Evolutionary conservation across 2,797 vertebrate genomes (phyloP).

Genomic region (Chrosomus eos): DNA sequence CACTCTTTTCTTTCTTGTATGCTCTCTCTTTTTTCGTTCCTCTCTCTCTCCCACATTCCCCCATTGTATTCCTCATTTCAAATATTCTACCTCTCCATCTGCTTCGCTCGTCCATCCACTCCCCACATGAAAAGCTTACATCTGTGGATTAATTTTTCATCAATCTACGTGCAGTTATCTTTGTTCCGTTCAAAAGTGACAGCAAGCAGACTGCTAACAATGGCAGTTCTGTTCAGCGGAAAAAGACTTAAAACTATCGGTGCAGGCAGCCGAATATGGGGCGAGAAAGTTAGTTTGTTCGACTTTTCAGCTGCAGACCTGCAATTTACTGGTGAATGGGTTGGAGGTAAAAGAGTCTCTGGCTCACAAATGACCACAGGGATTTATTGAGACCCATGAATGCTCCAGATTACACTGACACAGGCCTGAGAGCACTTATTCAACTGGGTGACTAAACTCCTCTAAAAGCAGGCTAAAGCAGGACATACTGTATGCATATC

Average conservation of each 20-base stretch:
- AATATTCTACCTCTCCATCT: constrained; percentile 55
- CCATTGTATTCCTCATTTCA: constrained; percentile 48
- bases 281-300: constrained; percentile 52
- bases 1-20: constrained; percentile 50
- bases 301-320: constrained; percentile 66
- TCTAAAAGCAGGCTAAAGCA: constrained; percentile 33
- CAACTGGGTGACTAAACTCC: constrained; percentile 48
- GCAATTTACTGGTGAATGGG: constrained; percentile 77
- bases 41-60: constrained; percentile 32
- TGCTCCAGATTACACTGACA: constrained; percentile 66
- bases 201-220: constrained; percentile 80
- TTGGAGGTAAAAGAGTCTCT: constrained; percentile 72
- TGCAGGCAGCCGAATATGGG: constrained; percentile 35
- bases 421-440: constrained; percentile 57
- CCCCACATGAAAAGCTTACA: constrained; percentile 71
- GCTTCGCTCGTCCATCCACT: constrained; percentile 48
- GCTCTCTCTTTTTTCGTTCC: constrained; percentile 31
- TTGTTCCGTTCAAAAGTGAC: constrained; percentile 80
- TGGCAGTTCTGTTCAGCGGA: constrained; percentile 72
- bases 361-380: constrained; percentile 75
- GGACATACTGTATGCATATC: constrained; percentile 19
- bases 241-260: constrained; percentile 48
- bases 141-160: constrained; percentile 81
- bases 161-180: constrained; percentile 80
- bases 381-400: constrained; percentile 69